These are phyloP conservation scores for Sceloporus tristichus DNA, from an alignment of 2,113 vertebrate genomes.

Conservation along the genomic window DNA sequence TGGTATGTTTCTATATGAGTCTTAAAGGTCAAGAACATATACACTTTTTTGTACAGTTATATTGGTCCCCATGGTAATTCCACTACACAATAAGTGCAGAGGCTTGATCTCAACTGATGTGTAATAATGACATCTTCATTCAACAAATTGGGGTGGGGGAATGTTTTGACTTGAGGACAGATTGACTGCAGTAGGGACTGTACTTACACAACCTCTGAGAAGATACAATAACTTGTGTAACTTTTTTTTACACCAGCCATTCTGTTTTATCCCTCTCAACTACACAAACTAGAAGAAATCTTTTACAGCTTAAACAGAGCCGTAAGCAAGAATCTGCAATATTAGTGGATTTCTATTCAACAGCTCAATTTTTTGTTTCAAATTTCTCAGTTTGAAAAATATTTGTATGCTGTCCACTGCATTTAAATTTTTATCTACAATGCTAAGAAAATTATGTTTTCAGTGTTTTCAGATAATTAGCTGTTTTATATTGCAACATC, in stretches of 20 bases:
- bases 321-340: neutral
- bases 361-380: neutral
- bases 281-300: neutral
- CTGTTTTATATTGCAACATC: neutral
- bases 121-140: too few relatives aligned
- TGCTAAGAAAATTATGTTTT: constrained; percentile 5
- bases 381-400: neutral
- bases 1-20: neutral
- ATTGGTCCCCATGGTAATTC: too few relatives aligned
- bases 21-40: too few relatives aligned
- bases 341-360: neutral
- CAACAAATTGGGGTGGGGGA: too few relatives aligned
- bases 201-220: too few relatives aligned
- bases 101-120: too few relatives aligned
- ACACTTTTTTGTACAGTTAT: too few relatives aligned
- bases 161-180: too few relatives aligned
- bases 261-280: neutral
- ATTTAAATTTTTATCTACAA: neutral
- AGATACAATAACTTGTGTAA: too few relatives aligned
- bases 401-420: neutral
- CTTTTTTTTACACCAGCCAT: neutral
- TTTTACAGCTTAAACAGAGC: neutral
- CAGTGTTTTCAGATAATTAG: neutral
- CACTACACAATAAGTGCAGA: too few relatives aligned
- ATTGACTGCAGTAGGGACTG: too few relatives aligned